Evolutionary conservation across 23 tunicate species (phyloP), one percentile per base, ranked within the genome.

Genomic region (Clavelina lepadiformis): DNA sequence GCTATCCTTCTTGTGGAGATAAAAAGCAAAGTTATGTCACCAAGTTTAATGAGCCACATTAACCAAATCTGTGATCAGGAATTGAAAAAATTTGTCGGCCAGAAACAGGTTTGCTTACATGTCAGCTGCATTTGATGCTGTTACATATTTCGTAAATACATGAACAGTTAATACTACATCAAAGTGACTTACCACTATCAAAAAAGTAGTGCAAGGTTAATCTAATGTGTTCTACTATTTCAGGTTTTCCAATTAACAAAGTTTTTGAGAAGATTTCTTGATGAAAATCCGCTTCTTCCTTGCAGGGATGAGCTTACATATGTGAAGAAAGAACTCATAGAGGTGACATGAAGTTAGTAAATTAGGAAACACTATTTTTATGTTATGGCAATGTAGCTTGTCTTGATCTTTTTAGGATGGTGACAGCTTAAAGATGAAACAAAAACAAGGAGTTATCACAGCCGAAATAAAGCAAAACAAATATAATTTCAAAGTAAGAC

Each of bases 21-120:
- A 6, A 91, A 91, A 70, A 76, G 89, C 69, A 91, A 91, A 69
- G 82, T 68, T 57, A 68, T 91, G 29, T 67, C 98, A 47, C 84
- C 91, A 54, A 45, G 74, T 30, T 56, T 91, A 5, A 35, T 75
- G 25, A 82, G 65, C 47, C 57, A 46, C 15, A 59, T 86, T 5
- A 56, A 33, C 23, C 65, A 78, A 44, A 77, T 86, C 4, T 86
- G 95, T 65, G 84, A 86, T 58, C 61, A 65, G 52, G 95, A 86
- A 65, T 61, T 82, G 30, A 86, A 86, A 50, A 86, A 86, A 45
- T 75, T 72, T 64, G 71, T 68, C 0, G 91, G 91, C 2, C 41
- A 51, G 68, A 83, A 75, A 46, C 91, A 83, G 57, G 82, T 83
- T 41, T 41, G 49, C 11, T 41, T 8, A 41, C 11, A 8, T 41